Evolutionary conservation across 2,888 invertebrate species (phyloP).

Genomic region (Fragum sueziense): DNA sequence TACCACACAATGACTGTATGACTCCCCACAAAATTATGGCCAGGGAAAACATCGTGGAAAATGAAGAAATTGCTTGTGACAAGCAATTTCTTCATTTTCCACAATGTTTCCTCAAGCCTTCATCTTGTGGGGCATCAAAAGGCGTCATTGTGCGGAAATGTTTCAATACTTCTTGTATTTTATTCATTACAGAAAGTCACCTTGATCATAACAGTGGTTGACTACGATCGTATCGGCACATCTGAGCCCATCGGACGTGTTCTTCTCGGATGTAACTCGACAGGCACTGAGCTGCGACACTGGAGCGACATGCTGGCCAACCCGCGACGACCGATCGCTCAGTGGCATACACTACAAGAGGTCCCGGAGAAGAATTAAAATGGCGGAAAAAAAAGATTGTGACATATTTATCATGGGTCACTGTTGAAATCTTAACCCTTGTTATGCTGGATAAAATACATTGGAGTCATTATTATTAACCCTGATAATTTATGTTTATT

Average conservation of each 20-base stretch:
- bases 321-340: constrained; percentile 99
- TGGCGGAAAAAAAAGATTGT: background rate
- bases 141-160: background rate
- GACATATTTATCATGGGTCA: too few species aligned
- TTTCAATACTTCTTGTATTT: background rate
- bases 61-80: too few species aligned
- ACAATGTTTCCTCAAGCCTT: too few species aligned
- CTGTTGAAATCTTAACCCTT: too few species aligned
- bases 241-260: constrained; percentile 98
- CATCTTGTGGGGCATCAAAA: too few species aligned
- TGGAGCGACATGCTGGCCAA: constrained; percentile 99
- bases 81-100: too few species aligned
- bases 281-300: constrained; percentile 98
- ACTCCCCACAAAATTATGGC: too few species aligned
- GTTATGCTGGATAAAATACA: too few species aligned
- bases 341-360: constrained; percentile 99
- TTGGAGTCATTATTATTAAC: too few species aligned
- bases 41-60: too few species aligned
- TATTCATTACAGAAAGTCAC: constrained; percentile 94
- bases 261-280: constrained; percentile 97
- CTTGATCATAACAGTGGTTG: constrained; percentile 99
- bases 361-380: constrained; percentile 90
- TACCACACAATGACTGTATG: too few species aligned
- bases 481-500: too few species aligned
- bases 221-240: constrained; percentile 99